Percentiles rank a stretch among this genome's conserved stretches.
Evolutionary conservation across 1,140 invertebrate species (phyloP).

Genomic region (Calephelis virginiensis): DNA sequence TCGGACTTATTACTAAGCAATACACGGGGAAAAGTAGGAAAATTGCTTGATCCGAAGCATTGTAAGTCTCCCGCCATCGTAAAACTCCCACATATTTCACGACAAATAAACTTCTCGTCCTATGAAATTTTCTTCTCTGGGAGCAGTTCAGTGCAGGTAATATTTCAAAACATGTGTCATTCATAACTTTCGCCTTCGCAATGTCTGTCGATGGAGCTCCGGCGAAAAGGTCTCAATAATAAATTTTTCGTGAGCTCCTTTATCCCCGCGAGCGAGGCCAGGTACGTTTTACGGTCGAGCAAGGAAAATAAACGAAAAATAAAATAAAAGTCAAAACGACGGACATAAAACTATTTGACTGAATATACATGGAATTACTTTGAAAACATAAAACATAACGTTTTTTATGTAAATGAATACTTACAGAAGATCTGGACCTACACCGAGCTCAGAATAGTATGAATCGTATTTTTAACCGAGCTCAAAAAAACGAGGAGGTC

Average conservation of each 20-base stretch:
- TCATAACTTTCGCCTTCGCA: conserved; percentile 77
- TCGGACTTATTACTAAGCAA: conserved; percentile 62
- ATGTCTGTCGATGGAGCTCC: conserved; percentile 76
- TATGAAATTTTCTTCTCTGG: conserved; percentile 66
- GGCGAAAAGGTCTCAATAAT: conserved; percentile 77
- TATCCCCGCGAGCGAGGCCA: conserved; percentile 67
- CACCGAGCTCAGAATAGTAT: too few relatives aligned
- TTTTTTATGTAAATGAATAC: too few relatives aligned
- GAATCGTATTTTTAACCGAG: too few relatives aligned
- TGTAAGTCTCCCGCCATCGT: conserved; percentile 65
- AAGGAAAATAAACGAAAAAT: conserved; percentile 78
- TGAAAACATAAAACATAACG: conserved; percentile 40
- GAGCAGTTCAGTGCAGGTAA: conserved; percentile 74
- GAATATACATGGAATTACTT: conserved; percentile 63
- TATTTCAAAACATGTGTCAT: conserved; percentile 79
- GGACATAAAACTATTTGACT: conserved; percentile 73
- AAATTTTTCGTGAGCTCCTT: conserved; percentile 75
- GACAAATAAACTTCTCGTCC: conserved; percentile 76
- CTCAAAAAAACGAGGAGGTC: too few relatives aligned
- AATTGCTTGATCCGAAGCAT: conserved; percentile 70
- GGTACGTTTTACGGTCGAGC: conserved; percentile 75
- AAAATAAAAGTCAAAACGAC: conserved; percentile 78
- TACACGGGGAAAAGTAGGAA: conserved; percentile 62
- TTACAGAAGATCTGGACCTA: too few relatives aligned
- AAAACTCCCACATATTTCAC: conserved; percentile 76